Base-by-base conservation (phyloP, 2,888 invertebrate species). In the Cataglyphis livida region DNA sequence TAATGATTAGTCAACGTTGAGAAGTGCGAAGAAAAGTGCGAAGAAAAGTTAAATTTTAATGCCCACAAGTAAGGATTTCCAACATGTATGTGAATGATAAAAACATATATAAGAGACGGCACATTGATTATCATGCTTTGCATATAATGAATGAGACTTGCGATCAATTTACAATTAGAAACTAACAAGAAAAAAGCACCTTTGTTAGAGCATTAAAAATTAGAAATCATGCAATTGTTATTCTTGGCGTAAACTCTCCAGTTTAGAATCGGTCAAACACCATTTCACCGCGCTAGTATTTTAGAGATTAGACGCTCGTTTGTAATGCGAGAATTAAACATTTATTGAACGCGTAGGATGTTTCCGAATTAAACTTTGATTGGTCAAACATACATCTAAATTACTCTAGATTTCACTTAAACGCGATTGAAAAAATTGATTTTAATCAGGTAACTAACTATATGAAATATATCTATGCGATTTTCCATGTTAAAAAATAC, bases 141-240 rank as follows among this genome's bases (percentile, higher is more conserved):
- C 65, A 65, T n/a, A 54, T 44, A 44, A 12, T 68, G 79, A 62
- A 83, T 79, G 84, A 83, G 79, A 75, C 83, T 75, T 74, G 68
- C 74, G 81, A 84, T 82, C 76, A 75, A 59, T 82, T 59, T 82
- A 83, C 83, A 70, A 41, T 32, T 74, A 64, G 70, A 82, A 82
- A 84, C 81, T 74, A 78, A 82, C 76, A 86, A 83, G 81, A 81
- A 84, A 51, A 82, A 62, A 82, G 32, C 38, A 59, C 18, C 65
- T 59, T 54, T 62, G 81, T 57, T 71, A 35, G 64, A 44, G 62
- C 82, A 71, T 81, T 83, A 86, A 85, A 87, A 87, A 87, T 84
- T 84, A 86, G 76, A 84, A 87, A 87, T 86, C 83, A 66, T 70
- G 64, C 66, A 44, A 85, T 89, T 87, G 81, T 82, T 85, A 87